phyloP scores from a whole-genome alignment of 2,113 vertebrate genomes.

The Orientallactaga bullata region DNA sequence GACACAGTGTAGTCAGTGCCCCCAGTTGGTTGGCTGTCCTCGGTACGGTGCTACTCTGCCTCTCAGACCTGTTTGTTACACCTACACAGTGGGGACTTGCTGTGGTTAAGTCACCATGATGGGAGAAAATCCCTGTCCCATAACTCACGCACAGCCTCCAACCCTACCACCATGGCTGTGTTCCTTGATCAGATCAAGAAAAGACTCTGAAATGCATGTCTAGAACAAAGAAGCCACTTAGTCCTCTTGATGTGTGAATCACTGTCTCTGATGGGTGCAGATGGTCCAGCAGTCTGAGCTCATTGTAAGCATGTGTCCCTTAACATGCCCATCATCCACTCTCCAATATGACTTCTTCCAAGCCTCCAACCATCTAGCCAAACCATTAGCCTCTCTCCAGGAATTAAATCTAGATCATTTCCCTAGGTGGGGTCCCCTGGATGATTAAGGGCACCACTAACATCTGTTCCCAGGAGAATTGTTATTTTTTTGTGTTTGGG shows the following conservation, averaged over 20 bases:
- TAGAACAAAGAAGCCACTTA: neutral
- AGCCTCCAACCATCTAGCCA: conserved; percentile 44
- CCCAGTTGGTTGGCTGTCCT: neutral
- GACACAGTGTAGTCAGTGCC: neutral
- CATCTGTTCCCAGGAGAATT: conserved; percentile 52
- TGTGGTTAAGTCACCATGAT: neutral
- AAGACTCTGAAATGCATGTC: neutral
- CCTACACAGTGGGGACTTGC: neutral
- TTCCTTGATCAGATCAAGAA: neutral
- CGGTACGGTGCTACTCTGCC: neutral
- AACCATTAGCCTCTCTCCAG: conserved; percentile 55
- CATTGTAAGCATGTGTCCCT: neutral
- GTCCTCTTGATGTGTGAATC: neutral
- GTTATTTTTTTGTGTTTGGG: neutral
- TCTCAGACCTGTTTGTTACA: neutral
- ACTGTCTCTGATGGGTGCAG: neutral
- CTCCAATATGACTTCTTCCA: conserved; percentile 35
- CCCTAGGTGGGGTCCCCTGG: neutral
- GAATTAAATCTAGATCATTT: conserved; percentile 39
- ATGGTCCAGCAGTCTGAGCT: neutral
- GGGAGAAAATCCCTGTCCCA: neutral
- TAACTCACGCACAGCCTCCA: neutral
- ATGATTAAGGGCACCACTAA: conserved; percentile 27
- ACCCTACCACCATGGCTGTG: neutral
- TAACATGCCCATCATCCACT: neutral